A percentile compares a stretch with the other conserved stretches of the same genome.
Conservation (phyloP, 2,888 invertebrate genomes). For the Epinotia ramella region DNA sequence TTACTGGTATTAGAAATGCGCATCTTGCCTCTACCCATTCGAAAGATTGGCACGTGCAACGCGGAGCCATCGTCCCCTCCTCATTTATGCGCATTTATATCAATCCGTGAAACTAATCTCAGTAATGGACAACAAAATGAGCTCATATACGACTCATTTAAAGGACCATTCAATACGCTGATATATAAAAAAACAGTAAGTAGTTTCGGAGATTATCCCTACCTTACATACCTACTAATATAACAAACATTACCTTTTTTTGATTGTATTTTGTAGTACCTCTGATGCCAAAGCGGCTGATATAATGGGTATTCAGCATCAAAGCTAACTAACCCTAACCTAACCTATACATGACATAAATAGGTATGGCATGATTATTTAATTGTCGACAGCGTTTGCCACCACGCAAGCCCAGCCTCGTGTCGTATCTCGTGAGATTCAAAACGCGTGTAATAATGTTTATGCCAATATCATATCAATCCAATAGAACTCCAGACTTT, state of each 20-base stretch:
- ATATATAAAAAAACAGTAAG: not conserved
- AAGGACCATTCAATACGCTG: too few species aligned
- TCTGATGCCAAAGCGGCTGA: not conserved
- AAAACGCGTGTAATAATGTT: too few species aligned
- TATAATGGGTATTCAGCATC: too few species aligned
- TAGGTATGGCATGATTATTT: too few species aligned
- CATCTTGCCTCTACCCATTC: conserved; percentile 19
- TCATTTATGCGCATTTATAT: conserved; percentile 55
- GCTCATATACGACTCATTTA: not conserved
- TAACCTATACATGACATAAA: too few species aligned
- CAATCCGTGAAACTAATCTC: conserved; percentile 53
- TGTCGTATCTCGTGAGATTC: too few species aligned
- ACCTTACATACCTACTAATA: not conserved
- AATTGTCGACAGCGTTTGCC: too few species aligned
- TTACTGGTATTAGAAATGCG: conserved; percentile 36
- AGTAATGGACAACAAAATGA: conserved; percentile 48
- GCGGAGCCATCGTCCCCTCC: conserved; percentile 11
- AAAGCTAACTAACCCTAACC: too few species aligned
- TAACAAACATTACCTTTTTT: not conserved
- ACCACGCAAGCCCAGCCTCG: too few species aligned
- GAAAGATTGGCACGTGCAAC: conserved; percentile 30
- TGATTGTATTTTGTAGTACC: not conserved
- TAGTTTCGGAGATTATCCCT: too few species aligned
- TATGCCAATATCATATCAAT: too few species aligned
- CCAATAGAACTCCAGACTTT: too few species aligned